Percentiles rank a stretch among this genome's conserved stretches.
Evolutionary conservation across 2,888 invertebrate species (phyloP).

Genomic region (Parascotia fuliginaria): DNA sequence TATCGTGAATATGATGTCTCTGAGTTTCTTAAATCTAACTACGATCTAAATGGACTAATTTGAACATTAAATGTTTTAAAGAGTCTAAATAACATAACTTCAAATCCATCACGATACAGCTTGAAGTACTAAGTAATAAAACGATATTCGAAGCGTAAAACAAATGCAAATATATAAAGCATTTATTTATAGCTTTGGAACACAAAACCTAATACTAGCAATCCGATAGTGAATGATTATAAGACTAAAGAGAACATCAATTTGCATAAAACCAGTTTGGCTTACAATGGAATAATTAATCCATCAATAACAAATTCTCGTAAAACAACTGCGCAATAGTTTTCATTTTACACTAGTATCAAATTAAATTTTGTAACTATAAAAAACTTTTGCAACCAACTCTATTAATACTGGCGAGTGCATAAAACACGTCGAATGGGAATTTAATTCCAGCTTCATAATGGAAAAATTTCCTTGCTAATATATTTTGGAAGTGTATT

Average conservation of each 20-base stretch:
- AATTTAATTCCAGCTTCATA: slow-evolving; percentile 31
- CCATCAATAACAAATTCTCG: background rate
- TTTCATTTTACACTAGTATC: slow-evolving; percentile 3
- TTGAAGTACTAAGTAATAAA: too few species aligned
- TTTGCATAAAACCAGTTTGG: background rate
- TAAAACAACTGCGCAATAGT: slow-evolving; percentile 1
- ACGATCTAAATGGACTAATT: too few species aligned
- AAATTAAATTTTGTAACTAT: slow-evolving; percentile 14
- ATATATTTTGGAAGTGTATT: slow-evolving; percentile 27
- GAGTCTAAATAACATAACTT: too few species aligned
- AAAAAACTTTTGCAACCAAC: slow-evolving; percentile 12
- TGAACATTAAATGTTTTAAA: too few species aligned
- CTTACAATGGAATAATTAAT: background rate
- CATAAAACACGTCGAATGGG: slow-evolving; percentile 23
- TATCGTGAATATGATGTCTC: background rate
- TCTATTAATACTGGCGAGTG: slow-evolving; percentile 22
- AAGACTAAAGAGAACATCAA: too few species aligned
- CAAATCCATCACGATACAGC: too few species aligned
- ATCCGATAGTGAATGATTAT: too few species aligned
- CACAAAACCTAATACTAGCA: too few species aligned
- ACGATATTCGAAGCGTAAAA: too few species aligned
- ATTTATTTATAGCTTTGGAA: too few species aligned
- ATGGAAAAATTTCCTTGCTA: slow-evolving; percentile 18
- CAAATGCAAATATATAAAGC: too few species aligned
- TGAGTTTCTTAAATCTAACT: too few species aligned